A percentile compares a stretch with the other conserved stretches of the same genome.
These are phyloP conservation scores for Seira sanloemensis DNA, from an alignment of 2,888 invertebrate species.

Conservation along the genomic window DNA sequence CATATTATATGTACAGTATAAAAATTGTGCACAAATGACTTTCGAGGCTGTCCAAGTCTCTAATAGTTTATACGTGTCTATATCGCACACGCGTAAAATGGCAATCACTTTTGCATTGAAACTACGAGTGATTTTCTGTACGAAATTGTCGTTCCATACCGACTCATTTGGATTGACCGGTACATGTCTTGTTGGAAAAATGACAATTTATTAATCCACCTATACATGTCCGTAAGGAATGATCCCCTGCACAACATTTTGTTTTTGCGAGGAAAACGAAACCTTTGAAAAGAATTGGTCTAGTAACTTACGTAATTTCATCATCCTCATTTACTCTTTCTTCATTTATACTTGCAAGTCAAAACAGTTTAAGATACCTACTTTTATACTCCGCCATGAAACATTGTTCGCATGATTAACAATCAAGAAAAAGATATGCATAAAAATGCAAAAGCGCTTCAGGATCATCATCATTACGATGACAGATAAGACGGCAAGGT, in stretches of 20 bases:
- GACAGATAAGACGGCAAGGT: slow-evolving; percentile 64
- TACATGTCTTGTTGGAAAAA: background rate
- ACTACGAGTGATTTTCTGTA: too few species aligned
- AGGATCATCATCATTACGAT: slow-evolving; percentile 41
- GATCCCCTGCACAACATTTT: background rate
- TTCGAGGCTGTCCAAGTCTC: background rate
- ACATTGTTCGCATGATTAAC: background rate
- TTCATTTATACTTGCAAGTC: too few species aligned
- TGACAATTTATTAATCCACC: background rate
- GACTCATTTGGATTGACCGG: too few species aligned
- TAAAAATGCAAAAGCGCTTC: background rate
- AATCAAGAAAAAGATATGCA: background rate
- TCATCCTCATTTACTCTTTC: too few species aligned
- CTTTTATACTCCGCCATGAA: background rate
- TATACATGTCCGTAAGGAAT: background rate
- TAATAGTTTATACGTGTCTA: background rate
- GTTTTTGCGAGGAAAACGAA: background rate
- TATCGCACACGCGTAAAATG: background rate
- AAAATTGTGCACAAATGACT: background rate
- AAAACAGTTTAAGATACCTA: background rate
- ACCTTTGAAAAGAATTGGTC: background rate
- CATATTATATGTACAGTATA: background rate
- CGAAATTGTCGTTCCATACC: too few species aligned
- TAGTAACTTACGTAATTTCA: too few species aligned
- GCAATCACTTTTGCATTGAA: background rate